A percentile compares a stretch with the other conserved stretches of the same genome.
phyloP scores from a whole-genome alignment of 2,797 vertebrate genomes.

The Siniperca undulata region DNA sequence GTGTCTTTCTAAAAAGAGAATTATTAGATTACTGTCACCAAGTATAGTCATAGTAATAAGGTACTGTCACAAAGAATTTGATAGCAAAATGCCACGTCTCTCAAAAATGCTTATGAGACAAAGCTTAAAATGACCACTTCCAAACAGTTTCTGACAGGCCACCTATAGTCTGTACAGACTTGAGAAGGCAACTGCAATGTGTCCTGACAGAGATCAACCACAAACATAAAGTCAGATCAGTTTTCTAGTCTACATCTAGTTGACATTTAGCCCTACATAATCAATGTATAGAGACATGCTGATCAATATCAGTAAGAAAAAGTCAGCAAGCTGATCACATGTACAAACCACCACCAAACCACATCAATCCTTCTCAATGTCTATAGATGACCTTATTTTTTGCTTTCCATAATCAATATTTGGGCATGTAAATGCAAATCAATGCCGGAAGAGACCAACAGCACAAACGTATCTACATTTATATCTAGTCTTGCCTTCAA shows the following conservation, averaged over 20 bases:
- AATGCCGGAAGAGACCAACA: neutral
- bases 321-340: constrained; percentile 22
- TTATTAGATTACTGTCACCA: constrained; percentile 68
- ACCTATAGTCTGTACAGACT: constrained; percentile 18
- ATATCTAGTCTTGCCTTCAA: neutral
- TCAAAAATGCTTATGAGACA: constrained; percentile 47
- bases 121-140: constrained; percentile 23
- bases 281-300: constrained; percentile 33
- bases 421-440: constrained; percentile 27
- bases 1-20: constrained; percentile 54
- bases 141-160: constrained; percentile 54
- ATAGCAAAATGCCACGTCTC: constrained; percentile 54
- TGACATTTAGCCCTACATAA: constrained; percentile 37
- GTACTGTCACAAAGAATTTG: constrained; percentile 62
- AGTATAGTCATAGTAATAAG: constrained; percentile 63
- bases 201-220: constrained; percentile 18
- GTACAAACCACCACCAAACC: constrained; percentile 3
- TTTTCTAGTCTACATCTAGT: constrained; percentile 3
- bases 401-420: constrained; percentile 48
- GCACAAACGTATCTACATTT: neutral
- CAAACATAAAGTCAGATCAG: constrained; percentile 24
- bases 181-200: constrained; percentile 14
- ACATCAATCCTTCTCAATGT: neutral
- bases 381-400: constrained; percentile 28
- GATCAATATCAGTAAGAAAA: constrained; percentile 40